Percentiles rank a stretch among this genome's conserved stretches.
These are phyloP conservation scores for Cryptops parisi DNA, from an alignment of 2,888 invertebrate genomes.

Conservation along the genomic window DNA sequence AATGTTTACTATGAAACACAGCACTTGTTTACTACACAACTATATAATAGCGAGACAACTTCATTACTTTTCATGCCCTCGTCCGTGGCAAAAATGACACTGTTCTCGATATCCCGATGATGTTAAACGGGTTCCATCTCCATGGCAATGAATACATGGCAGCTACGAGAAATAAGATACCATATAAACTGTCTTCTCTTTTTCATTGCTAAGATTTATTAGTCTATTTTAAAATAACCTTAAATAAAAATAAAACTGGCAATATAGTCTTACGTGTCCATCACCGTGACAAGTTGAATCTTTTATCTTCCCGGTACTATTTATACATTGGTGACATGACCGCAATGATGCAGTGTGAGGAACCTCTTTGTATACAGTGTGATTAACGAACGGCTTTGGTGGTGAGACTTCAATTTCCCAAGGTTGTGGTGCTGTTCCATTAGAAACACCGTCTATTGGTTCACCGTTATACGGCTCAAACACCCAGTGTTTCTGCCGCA, in stretches of 20 bases:
- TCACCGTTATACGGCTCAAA: slow-evolving; percentile 35
- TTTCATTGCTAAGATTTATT: too few species aligned
- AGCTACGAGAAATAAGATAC: slow-evolving; percentile 21
- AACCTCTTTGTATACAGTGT: slow-evolving; percentile 26
- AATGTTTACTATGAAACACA: background rate
- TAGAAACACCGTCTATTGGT: background rate
- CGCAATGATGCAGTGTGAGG: slow-evolving; percentile 29
- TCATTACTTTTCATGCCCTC: slow-evolving; percentile 16
- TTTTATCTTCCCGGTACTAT: slow-evolving; percentile 19
- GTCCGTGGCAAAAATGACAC: slow-evolving; percentile 30
- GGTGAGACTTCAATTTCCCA: slow-evolving; percentile 27
- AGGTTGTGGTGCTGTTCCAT: slow-evolving; percentile 21
- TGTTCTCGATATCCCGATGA: slow-evolving; percentile 28
- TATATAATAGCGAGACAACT: too few species aligned
- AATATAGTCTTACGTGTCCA: slow-evolving; percentile 24
- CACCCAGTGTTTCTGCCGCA: slow-evolving; percentile 38
- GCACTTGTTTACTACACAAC: too few species aligned
- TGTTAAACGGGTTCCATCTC: slow-evolving; percentile 33
- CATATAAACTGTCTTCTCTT: background rate
- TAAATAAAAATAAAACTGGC: too few species aligned
- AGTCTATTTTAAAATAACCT: too few species aligned
- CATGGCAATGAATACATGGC: slow-evolving; percentile 35
- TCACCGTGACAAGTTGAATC: slow-evolving; percentile 29
- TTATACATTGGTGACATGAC: slow-evolving; percentile 21
- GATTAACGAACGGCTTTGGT: slow-evolving; percentile 24